Evolutionary conservation across 1,140 invertebrate genomes (phyloP).

Genomic region (Apis mellifera): DNA sequence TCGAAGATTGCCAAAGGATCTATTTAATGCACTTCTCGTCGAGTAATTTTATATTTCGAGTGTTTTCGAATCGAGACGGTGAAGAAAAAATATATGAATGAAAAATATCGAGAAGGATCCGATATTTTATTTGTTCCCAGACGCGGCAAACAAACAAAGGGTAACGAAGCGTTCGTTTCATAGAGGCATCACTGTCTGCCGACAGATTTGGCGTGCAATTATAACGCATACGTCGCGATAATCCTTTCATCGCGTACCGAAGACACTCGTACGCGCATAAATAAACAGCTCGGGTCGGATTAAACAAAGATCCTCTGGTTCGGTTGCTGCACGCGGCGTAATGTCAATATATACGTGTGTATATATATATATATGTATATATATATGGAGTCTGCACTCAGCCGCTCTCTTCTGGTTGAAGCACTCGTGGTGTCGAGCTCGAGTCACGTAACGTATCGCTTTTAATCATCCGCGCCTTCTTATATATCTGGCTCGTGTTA

Average conservation of each 20-base stretch:
- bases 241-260: constrained; percentile 41
- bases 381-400: background rate
- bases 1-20: too few relatives aligned
- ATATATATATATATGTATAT: too few relatives aligned
- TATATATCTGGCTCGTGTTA: background rate
- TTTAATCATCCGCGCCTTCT: background rate
- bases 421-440: constrained; percentile 6
- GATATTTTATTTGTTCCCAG: background rate
- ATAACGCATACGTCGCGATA: constrained; percentile 35
- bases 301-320: constrained; percentile 42
- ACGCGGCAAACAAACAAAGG: constrained; percentile 1
- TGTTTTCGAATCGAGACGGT: too few relatives aligned
- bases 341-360: constrained; percentile 50
- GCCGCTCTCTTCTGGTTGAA: constrained; percentile 1
- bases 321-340: constrained; percentile 23
- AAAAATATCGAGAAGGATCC: background rate
- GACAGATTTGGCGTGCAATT: constrained; percentile 27
- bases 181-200: background rate
- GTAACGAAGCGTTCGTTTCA: background rate
- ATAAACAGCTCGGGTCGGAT: constrained; percentile 44
- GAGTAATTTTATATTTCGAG: too few relatives aligned
- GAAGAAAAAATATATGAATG: background rate
- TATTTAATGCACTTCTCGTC: too few relatives aligned
- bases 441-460: constrained; percentile 19
- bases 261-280: constrained; percentile 46